A percentile compares a stretch with the other conserved stretches of the same genome.
Conservation (phyloP, 2,113 vertebrate genomes). For the Gopherus flavomarginatus region DNA sequence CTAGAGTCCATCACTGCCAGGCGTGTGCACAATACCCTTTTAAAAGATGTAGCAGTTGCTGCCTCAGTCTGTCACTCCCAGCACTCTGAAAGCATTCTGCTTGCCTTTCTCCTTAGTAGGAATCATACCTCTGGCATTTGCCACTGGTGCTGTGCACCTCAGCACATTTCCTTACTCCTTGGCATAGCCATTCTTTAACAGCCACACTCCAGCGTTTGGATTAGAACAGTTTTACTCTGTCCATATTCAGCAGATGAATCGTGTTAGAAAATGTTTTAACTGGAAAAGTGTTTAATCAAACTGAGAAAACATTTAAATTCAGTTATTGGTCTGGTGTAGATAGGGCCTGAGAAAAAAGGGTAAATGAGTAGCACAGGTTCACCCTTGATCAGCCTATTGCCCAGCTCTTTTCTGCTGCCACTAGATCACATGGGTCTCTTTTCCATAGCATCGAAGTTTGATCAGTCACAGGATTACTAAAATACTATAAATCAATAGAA, state of each 20-base stretch:
- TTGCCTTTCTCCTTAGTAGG: rapidly evolving
- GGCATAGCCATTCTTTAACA: neutral
- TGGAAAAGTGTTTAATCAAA: neutral
- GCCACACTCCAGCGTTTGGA: neutral
- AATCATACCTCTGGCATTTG: neutral
- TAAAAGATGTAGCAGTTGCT: neutral
- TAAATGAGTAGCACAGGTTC: neutral
- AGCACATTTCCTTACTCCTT: neutral
- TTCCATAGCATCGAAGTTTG: slow-evolving; percentile 67
- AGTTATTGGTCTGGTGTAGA: neutral
- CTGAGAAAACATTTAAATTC: neutral
- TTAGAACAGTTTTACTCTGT: neutral
- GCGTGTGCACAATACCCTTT: neutral
- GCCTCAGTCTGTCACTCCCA: neutral
- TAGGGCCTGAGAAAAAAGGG: slow-evolving; percentile 33
- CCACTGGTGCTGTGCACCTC: neutral
- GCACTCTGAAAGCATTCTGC: neutral
- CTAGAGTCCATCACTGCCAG: neutral
- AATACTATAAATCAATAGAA: slow-evolving; percentile 75
- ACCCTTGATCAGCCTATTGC: neutral
- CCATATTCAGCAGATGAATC: neutral
- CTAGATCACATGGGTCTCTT: slow-evolving; percentile 33
- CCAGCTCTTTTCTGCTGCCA: slow-evolving; percentile 35
- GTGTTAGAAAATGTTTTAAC: neutral
- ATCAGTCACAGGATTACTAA: slow-evolving; percentile 66